These are phyloP conservation scores for Phasianus colchicus DNA, from an alignment of 2,113 vertebrate genomes.

Conservation along the genomic window DNA sequence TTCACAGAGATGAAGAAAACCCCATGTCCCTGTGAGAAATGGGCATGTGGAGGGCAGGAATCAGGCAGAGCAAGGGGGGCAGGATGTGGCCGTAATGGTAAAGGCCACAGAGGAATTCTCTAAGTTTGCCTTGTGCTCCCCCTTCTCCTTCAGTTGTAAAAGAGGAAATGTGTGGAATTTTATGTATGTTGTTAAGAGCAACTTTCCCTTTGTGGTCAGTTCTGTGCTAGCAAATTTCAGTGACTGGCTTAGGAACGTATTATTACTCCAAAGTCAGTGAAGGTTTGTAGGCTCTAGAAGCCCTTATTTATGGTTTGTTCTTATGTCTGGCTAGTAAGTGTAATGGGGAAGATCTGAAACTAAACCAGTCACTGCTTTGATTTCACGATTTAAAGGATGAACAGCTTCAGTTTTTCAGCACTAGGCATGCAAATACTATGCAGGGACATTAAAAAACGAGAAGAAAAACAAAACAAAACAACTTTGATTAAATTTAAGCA, in stretches of 20 bases:
- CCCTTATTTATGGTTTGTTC: background rate
- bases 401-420: background rate
- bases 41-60: background rate
- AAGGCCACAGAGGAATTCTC: background rate
- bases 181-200: background rate
- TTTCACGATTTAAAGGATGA: background rate
- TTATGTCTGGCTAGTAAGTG: background rate
- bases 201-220: background rate
- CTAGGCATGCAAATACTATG: background rate
- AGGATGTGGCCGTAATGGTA: background rate
- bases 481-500: slow-evolving; percentile 4
- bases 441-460: background rate
- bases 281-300: background rate
- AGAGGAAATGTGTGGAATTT: background rate
- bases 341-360: background rate
- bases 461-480: background rate
- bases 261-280: background rate
- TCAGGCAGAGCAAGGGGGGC: background rate
- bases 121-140: fast-evolving
- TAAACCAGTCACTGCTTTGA: background rate
- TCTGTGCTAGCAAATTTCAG: background rate
- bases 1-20: background rate
- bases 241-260: background rate
- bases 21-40: background rate
- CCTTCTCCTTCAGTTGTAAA: background rate